Evolutionary conservation across 2,797 vertebrate genomes (phyloP), one percentile per base, ranked within the genome.

Genomic region (Distichodus sexfasciatus): DNA sequence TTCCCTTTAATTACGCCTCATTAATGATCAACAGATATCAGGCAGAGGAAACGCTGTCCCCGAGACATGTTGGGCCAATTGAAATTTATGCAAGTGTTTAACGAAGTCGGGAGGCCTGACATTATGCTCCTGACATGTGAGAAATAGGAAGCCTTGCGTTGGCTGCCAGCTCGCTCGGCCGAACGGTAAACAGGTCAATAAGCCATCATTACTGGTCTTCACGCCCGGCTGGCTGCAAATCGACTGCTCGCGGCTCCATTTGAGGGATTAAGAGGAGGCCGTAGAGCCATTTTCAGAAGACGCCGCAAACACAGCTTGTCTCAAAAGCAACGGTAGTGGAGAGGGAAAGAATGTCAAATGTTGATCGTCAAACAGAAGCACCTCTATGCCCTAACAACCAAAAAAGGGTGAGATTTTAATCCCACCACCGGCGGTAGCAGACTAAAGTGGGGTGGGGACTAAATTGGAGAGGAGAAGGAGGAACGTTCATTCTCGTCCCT

Each of bases 141-240:
- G 74, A 77, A 80, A 85, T 79, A 81, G 81, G 81, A 83, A 80
- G 75, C 79, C 76, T 86, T 82, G 74, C 79, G 59, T 84, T 86
- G 82, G 79, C 81, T 76, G 83, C 83, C 83, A 81, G 85, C 83
- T 74, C 82, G 70, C 53, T 83, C 81, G 78, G 82, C 84, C 76
- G 86, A 91, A 90, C 83, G 87, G 84, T 85, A 87, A 88, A 87
- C 84, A 86, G 91, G 90, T 92, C 91, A 92, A 91, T 92, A 92
- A 90, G 84, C 88, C 86, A 90, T 92, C 89, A 92, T 92, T 92
- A 92, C 81, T 87, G 84, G 84, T 82, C 87, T 87, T 92, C 90
- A 91, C 89, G 89, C 85, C 86, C 83, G 74, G 64, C 81, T 90
- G 87, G 72, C 83, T 87, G 76, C 85, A 90, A 91, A 92, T 92